A percentile compares a stretch with the other conserved stretches of the same genome.
Conservation (phyloP, 2,797 vertebrate genomes). For the Acanthurus tractus region DNA sequence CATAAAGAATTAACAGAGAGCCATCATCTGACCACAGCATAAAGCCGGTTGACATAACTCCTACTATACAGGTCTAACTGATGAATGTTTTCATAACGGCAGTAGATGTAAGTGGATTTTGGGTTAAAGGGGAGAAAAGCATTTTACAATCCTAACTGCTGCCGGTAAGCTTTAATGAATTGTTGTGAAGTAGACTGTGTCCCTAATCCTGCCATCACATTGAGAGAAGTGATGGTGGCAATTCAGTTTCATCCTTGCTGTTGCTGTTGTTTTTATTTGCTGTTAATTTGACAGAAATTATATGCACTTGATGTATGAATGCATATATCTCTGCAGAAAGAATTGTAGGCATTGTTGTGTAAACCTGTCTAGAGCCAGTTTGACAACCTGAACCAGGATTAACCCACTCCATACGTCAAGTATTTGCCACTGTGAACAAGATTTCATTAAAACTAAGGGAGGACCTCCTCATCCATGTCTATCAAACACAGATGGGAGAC, state of each 20-base stretch:
- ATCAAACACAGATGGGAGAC: too few relatives aligned
- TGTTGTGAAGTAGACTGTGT: neutral
- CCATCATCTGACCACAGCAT: conserved; percentile 31
- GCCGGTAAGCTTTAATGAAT: neutral
- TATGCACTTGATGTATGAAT: neutral
- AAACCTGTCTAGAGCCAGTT: neutral
- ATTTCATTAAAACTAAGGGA: too few relatives aligned
- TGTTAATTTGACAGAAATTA: neutral
- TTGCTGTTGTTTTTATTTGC: neutral
- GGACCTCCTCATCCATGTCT: too few relatives aligned
- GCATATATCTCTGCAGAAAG: neutral
- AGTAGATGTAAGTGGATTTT: neutral
- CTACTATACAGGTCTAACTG: neutral
- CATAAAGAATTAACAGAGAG: neutral
- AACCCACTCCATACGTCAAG: neutral
- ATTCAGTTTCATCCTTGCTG: neutral
- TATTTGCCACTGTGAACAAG: too few relatives aligned
- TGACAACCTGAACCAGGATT: neutral
- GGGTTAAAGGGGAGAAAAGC: neutral
- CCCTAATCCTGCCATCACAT: neutral
- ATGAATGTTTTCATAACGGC: neutral
- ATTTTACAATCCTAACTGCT: neutral
- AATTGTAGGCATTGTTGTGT: neutral
- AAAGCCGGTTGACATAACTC: neutral
- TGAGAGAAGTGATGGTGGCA: neutral